Percentiles rank a stretch among this genome's conserved stretches.
These are phyloP conservation scores for Chalcosyrphus nemorum DNA, from an alignment of 2,888 invertebrate genomes.

Conservation along the genomic window DNA sequence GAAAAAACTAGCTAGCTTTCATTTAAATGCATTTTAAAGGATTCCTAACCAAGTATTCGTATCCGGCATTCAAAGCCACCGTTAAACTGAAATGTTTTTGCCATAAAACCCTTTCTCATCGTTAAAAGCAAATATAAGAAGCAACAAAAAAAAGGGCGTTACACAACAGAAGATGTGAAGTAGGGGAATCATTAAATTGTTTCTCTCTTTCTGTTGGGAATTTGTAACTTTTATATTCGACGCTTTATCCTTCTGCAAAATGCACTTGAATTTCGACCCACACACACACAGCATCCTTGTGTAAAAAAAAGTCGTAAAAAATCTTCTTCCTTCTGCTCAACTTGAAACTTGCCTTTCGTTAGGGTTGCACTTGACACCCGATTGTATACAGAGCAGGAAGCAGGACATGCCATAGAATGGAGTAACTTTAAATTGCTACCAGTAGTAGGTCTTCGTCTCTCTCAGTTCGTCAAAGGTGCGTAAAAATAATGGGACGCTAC, in stretches of 20 bases:
- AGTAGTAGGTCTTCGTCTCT: background rate
- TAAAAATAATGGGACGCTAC: conserved; percentile 56
- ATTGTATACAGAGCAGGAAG: background rate
- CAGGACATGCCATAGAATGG: conserved; percentile 13
- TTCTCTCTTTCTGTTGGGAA: background rate
- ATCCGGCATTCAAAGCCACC: background rate
- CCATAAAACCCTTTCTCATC: conserved; percentile 17
- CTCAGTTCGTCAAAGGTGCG: conserved; percentile 51
- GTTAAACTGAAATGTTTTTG: background rate
- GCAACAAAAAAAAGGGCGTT: background rate
- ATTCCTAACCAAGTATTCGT: too few relatives aligned
- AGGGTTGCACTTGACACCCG: conserved; percentile 44
- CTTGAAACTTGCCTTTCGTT: conserved; percentile 17
- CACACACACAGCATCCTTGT: background rate
- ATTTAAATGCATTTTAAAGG: too few relatives aligned
- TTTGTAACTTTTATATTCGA: conserved; percentile 9
- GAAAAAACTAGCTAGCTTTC: too few relatives aligned
- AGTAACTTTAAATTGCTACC: conserved; percentile 63
- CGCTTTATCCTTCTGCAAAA: conserved; percentile 12
- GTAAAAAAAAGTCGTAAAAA: conserved; percentile 50
- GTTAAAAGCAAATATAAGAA: conserved; percentile 3
- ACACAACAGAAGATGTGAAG: background rate
- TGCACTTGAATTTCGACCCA: conserved; percentile 29
- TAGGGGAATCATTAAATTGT: conserved; percentile 16
- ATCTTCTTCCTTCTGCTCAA: conserved; percentile 27